Percentiles rank a stretch among this genome's conserved stretches.
Conservation (phyloP, 2,888 invertebrate species). For the Carpatolechia fugitivella region DNA sequence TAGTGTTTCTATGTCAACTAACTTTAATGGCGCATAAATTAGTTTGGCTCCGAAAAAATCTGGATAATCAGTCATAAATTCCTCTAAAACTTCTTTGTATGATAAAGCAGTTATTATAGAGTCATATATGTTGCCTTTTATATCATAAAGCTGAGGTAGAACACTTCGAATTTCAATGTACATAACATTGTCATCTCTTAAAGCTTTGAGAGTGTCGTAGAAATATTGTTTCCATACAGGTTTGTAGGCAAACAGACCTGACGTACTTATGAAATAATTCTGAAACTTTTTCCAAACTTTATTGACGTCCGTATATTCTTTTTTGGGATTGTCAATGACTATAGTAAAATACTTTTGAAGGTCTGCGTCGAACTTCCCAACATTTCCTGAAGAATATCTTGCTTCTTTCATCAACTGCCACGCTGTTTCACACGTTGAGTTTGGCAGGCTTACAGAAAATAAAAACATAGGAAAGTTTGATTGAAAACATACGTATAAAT, state of each 20-base stretch:
- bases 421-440: slow-evolving; percentile 35
- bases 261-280: slow-evolving; percentile 73
- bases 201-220: slow-evolving; percentile 80
- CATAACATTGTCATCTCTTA: slow-evolving; percentile 83
- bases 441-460: slow-evolving; percentile 49
- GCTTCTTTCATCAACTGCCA: slow-evolving; percentile 76
- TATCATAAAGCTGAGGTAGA: slow-evolving; percentile 82
- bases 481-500: slow-evolving; percentile 78
- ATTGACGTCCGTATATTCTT: slow-evolving; percentile 75
- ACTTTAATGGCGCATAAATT: slow-evolving; percentile 83
- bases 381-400: slow-evolving; percentile 64
- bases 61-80: slow-evolving; percentile 79
- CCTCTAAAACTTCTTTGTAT: slow-evolving; percentile 76
- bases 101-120: slow-evolving; percentile 74
- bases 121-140: slow-evolving; percentile 79
- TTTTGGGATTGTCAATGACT: slow-evolving; percentile 64
- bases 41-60: slow-evolving; percentile 84
- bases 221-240: slow-evolving; percentile 84
- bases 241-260: slow-evolving; percentile 78
- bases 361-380: slow-evolving; percentile 71
- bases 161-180: slow-evolving; percentile 84
- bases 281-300: slow-evolving; percentile 81
- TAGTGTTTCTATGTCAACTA: slow-evolving; percentile 56
- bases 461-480: slow-evolving; percentile 40
- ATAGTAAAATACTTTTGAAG: slow-evolving; percentile 77